Base-by-base conservation (phyloP, 2,888 invertebrate species). In the Molanna angustata region DNA sequence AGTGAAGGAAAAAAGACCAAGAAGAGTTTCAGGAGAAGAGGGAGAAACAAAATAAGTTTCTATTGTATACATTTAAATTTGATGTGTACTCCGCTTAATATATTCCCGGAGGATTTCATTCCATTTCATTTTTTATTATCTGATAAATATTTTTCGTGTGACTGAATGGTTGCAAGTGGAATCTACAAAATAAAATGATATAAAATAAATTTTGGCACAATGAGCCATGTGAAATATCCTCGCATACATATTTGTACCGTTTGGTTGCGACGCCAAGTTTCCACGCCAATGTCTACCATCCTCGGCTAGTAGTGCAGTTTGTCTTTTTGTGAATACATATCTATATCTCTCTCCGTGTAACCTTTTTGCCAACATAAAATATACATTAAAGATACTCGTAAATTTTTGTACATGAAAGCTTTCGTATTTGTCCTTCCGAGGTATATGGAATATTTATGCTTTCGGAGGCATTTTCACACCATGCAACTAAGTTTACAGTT, bases 321-420 rank as follows among this genome's bases (percentile, higher is more conserved):
- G 43, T 27, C 50, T 44, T 50, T 50, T 50, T 39, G 50, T 37
- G 39, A 50, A 50, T 50, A 27, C 37, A 37, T 31, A 37, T 37
- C 20, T 33, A 44, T n/a, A n/a, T n/a, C n/a, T 44, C 32, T 37
- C 39, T 21, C 14, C 11, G 22, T 31, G 18, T 48, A 47, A 42
- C 37, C 54, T 46, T 47, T 54, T 54, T 46, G 50, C 54, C 42
- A 50, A 50, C 54, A 46, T 49, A 50, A 56, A 52, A 56, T 56
- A 51, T 37, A 50, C 54, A 46, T 49, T 45, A 56, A 52, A 52
- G 37, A 43, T 43, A 55, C 35, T 56, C 52, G 56, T 56, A 56
- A 45, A 52, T 49, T 52, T 52, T 56, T 52, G 41, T 49, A 39
- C 56, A 45, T 49, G 49, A 56, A 39, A 52, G 49, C 52, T 52